phyloP scores from a whole-genome alignment of 2,797 vertebrate species.

The Syndactyla subalaris region DNA sequence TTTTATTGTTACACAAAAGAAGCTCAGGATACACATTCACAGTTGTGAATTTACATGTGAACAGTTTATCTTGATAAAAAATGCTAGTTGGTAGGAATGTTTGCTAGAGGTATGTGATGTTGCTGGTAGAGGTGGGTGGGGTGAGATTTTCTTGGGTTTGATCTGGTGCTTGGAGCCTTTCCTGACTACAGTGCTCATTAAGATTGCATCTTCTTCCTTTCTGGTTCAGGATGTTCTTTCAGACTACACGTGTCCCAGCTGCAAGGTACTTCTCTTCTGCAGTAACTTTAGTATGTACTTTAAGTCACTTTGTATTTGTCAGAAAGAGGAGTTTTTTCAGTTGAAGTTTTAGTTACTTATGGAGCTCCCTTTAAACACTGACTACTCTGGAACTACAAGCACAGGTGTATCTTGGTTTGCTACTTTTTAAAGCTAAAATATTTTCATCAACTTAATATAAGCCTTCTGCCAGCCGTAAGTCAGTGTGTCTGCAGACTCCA shows the following conservation, averaged over 20 bases:
- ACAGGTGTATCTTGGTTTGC: background rate
- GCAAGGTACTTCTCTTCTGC: background rate
- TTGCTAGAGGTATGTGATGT: background rate
- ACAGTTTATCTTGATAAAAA: background rate
- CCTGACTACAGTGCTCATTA: background rate
- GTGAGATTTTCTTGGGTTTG: background rate
- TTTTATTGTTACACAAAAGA: background rate
- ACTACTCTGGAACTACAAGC: background rate
- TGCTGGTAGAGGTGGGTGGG: background rate
- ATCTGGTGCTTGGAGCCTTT: background rate
- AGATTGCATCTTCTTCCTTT: background rate
- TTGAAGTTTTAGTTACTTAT: background rate
- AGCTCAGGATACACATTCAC: background rate
- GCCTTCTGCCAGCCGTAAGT: background rate
- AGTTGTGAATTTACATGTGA: background rate
- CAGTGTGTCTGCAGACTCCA: background rate
- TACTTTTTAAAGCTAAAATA: background rate
- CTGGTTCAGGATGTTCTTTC: background rate
- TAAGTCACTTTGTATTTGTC: background rate
- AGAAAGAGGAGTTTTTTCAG: background rate
- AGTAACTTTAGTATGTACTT: background rate
- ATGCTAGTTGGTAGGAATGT: background rate
- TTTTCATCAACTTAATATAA: background rate
- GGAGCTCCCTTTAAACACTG: background rate
- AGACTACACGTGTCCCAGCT: background rate